Evolutionary conservation across 2,113 vertebrate genomes (phyloP).

Genomic region (Seriola dumerili): DNA sequence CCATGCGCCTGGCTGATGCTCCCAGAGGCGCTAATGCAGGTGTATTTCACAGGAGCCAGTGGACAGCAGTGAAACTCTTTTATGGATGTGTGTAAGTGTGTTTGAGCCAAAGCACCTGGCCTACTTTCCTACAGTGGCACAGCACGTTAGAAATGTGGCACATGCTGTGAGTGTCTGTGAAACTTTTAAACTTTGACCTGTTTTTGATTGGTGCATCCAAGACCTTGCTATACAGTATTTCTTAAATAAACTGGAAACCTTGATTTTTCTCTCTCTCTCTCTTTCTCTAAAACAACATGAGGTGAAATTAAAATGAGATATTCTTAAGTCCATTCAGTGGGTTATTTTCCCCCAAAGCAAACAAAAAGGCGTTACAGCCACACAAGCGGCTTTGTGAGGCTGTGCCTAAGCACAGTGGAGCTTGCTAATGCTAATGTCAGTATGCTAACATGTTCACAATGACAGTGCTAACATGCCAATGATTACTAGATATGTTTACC

Average conservation of each 20-base stretch:
- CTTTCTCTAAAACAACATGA: neutral
- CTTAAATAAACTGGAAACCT: neutral
- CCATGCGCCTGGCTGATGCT: neutral
- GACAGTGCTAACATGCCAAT: no score
- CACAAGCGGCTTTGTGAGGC: no score
- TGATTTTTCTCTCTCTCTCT: neutral
- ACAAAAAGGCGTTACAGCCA: neutral
- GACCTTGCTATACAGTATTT: neutral
- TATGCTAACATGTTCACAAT: no score
- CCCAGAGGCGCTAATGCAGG: conserved; percentile 77
- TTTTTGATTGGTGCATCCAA: conserved; percentile 39
- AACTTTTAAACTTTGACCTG: conserved; percentile 63
- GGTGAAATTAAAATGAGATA: neutral
- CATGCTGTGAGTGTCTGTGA: conserved; percentile 53
- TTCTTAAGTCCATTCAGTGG: neutral
- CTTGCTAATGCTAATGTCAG: no score
- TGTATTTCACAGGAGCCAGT: conserved; percentile 69
- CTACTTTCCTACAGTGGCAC: conserved; percentile 54
- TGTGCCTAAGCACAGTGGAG: neutral
- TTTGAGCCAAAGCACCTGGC: conserved; percentile 64
- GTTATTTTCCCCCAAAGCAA: no score
- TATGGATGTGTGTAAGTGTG: conserved; percentile 39
- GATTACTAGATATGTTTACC: no score
- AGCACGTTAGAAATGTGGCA: conserved; percentile 39
- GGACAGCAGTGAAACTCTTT: conserved; percentile 38